These are phyloP conservation scores for Dendroctonus valens DNA, from an alignment of 1,140 invertebrate genomes.

Conservation along the genomic window DNA sequence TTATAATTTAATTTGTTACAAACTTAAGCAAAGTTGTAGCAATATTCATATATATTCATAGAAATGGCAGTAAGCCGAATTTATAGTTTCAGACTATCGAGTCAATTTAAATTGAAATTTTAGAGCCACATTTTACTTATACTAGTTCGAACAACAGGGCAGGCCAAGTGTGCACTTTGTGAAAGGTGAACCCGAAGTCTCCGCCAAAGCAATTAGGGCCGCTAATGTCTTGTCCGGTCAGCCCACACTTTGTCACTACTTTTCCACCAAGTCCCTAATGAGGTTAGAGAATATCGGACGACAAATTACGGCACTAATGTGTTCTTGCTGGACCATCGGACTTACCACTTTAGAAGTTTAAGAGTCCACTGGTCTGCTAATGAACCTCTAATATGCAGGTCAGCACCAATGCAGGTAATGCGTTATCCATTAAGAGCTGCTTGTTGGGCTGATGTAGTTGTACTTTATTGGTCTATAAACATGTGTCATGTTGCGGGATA, in stretches of 20 bases:
- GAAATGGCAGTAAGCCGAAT: no score
- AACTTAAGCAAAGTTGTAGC: no score
- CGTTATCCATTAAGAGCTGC: constrained; percentile 21
- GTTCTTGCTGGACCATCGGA: constrained; percentile 28
- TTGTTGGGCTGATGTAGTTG: background rate
- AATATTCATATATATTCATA: no score
- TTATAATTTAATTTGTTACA: no score
- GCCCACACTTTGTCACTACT: constrained; percentile 43
- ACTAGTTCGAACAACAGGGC: constrained; percentile 13
- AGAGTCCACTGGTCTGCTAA: constrained; percentile 21
- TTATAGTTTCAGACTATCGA: no score
- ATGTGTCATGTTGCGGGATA: no score
- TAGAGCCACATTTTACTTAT: constrained; percentile 11
- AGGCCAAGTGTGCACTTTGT: constrained; percentile 17
- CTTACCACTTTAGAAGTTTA: constrained; percentile 34
- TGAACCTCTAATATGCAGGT: constrained; percentile 32
- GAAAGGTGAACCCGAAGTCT: constrained; percentile 34
- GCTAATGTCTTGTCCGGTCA: constrained; percentile 46
- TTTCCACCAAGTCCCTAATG: constrained; percentile 42
- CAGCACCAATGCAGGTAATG: constrained; percentile 28
- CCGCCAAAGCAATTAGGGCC: constrained; percentile 43
- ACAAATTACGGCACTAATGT: constrained; percentile 39
- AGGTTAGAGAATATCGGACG: constrained; percentile 41
- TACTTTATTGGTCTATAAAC: background rate
- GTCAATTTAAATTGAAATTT: no score